Base-by-base conservation (phyloP, 2,888 invertebrate genomes). In the Nomada fabriciana region DNA sequence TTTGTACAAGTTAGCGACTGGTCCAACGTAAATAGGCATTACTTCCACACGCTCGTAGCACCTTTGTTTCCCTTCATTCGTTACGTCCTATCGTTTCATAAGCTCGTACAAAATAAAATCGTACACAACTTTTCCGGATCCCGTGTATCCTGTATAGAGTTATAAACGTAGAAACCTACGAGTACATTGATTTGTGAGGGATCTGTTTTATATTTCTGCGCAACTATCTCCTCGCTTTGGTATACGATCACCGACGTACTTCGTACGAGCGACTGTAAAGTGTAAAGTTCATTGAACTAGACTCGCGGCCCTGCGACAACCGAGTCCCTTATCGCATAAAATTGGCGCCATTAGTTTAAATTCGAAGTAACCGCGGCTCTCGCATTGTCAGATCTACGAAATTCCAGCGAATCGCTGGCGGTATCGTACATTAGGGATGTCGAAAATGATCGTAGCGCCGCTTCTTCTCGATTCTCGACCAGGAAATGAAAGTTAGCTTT, bases 201-300 rank as follows among this genome's bases (percentile, higher is more conserved):
- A 57, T 10, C 60, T 57, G 36, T 13, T 53, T 57, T 43, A 36
- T 15, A 36, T 76, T 64, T 76, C 80, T 76, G 82, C 86, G 76
- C 79, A 63, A 76, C 80, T 76, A 60, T 68, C 55, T 53, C 68
- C 52, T 80, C 82, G 76, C 88, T 89, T 88, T 86, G 87, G 88
- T 86, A 85, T 88, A 83, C 69, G 76, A 85, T 79, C 64, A 75
- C 86, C 59, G 74, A 67, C 18, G 52, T 80, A 55, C 57, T 25
- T 43, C n/a, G 20, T n/a, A 57, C 60, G 75, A 80, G 86, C 83
- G 86, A 85, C 83, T 78, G 75, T 50, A 9, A 87, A 88, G 91
- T 86, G 88, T 89, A 89, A 89, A 88, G 87, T 90, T 91, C 25
- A n/a, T 88, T 89, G 88, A 92, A 92, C 92, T 92, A 91, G 91